Percentiles rank a stretch among this genome's conserved stretches.
phyloP scores from a whole-genome alignment of 2,113 vertebrate species.

The Triplophysa siluroides region DNA sequence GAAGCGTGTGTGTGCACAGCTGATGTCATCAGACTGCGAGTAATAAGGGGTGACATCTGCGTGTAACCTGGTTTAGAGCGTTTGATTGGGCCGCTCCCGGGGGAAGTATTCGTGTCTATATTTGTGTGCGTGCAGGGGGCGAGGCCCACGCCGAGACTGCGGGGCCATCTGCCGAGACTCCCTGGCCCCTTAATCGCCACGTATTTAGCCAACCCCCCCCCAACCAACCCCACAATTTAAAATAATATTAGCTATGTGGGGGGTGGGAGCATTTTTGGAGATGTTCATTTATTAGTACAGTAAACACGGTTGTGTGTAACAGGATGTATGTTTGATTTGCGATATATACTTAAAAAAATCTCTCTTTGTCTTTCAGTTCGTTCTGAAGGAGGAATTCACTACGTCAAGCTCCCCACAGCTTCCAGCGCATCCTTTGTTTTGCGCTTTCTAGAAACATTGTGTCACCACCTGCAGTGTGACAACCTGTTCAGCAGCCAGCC shows the following conservation, averaged over 20 bases:
- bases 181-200: conserved; percentile 42
- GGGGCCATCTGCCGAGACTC: conserved; percentile 51
- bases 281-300: neutral
- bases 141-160: conserved; percentile 26
- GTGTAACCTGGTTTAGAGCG: conserved; percentile 74
- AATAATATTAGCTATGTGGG: neutral
- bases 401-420: conserved; percentile 89
- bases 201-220: conserved; percentile 34
- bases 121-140: conserved; percentile 39
- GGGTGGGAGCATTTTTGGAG: neutral
- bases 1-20: conserved; percentile 57
- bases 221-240: neutral
- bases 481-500: conserved; percentile 95
- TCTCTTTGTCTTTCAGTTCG: conserved; percentile 74
- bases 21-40: conserved; percentile 64
- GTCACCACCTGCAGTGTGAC: conserved; percentile 91
- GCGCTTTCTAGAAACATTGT: conserved; percentile 93
- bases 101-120: conserved; percentile 45
- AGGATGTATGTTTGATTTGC: neutral
- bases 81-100: conserved; percentile 65
- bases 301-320: no score
- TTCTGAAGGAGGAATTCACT: conserved; percentile 89
- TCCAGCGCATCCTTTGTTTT: conserved; percentile 93
- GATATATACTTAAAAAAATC: neutral
- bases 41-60: conserved; percentile 77